phyloP scores from a whole-genome alignment of 1,140 invertebrate genomes.

The Sarcophaga bullata region DNA sequence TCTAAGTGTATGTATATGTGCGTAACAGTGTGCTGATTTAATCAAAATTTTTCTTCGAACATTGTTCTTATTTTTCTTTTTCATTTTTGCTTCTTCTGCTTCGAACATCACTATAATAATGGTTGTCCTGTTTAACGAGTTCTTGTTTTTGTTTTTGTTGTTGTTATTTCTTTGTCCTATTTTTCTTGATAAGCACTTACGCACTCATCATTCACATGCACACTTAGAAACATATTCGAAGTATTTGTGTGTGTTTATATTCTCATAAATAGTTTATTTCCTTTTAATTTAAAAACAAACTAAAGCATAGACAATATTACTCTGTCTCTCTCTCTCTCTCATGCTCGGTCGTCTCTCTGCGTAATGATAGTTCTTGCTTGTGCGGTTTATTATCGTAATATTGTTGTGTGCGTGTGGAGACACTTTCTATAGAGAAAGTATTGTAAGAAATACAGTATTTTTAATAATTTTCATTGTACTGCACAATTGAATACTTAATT shows the following conservation, averaged over 20 bases:
- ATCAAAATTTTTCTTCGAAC: too few species aligned
- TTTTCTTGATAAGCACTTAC: background rate
- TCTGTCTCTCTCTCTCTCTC: background rate
- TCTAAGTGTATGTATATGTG: too few species aligned
- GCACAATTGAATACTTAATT: slow-evolving; percentile 13
- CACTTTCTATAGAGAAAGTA: too few species aligned
- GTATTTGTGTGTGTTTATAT: background rate
- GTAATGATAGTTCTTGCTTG: background rate
- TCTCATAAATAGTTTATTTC: slow-evolving; percentile 10
- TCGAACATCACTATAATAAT: too few species aligned
- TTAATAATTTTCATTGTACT: background rate
- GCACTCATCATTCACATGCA: background rate
- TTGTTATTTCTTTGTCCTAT: slow-evolving; percentile 4
- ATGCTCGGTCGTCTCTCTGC: background rate
- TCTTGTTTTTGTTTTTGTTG: background rate
- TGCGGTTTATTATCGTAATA: too few species aligned
- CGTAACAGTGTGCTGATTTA: too few species aligned
- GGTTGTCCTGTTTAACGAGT: too few species aligned
- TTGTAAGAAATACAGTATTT: background rate
- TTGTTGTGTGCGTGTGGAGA: too few species aligned
- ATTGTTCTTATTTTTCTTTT: too few species aligned
- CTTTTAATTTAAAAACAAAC: background rate
- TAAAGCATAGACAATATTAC: background rate
- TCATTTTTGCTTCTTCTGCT: too few species aligned
- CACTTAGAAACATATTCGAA: too few species aligned